A percentile compares a stretch with the other conserved stretches of the same genome.
Conservation (phyloP, 2,113 vertebrate species). For the Marmota monax region DNA sequence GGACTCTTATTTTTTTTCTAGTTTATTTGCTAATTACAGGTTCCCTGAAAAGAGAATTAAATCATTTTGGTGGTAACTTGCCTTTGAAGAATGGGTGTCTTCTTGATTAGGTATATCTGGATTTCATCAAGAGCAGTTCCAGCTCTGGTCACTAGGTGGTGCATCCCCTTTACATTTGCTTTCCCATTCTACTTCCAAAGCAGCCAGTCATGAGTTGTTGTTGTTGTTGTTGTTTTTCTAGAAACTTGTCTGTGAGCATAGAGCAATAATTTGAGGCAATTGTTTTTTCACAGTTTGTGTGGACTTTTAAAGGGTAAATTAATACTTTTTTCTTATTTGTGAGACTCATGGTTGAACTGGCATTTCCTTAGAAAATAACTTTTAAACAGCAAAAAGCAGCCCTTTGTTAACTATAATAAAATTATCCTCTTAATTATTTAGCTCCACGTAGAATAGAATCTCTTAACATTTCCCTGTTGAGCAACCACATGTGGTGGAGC, state of each 20-base stretch:
- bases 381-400: background rate
- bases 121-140: background rate
- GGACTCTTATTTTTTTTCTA: background rate
- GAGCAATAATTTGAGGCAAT: background rate
- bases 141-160: slow-evolving; percentile 21
- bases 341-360: background rate
- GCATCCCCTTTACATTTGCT: background rate
- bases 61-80: background rate
- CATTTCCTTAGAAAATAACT: background rate
- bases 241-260: background rate
- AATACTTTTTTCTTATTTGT: background rate
- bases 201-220: background rate
- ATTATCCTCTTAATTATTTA: background rate
- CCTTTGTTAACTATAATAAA: background rate
- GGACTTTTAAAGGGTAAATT: background rate
- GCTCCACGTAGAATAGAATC: background rate
- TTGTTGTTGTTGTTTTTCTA: background rate
- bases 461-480: background rate
- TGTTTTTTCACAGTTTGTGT: background rate
- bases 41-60: background rate
- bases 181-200: background rate
- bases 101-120: background rate
- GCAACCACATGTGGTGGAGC: rapidly evolving
- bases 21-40: background rate
- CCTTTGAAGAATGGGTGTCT: background rate